Evolutionary conservation across 2,797 vertebrate genomes (phyloP).

Genomic region (Melanogrammus aeglefinus): DNA sequence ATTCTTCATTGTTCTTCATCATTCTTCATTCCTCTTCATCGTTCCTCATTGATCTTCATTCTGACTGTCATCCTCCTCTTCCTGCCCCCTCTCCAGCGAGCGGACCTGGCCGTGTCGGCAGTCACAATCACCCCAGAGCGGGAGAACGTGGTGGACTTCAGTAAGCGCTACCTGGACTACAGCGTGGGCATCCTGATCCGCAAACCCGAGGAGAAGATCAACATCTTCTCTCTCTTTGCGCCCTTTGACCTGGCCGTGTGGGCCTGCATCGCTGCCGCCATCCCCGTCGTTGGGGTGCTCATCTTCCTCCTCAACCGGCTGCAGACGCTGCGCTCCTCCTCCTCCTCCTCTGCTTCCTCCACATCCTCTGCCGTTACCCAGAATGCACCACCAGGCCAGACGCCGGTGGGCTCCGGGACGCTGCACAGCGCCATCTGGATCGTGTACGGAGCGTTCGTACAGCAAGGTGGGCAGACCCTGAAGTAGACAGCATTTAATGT

Average conservation of each 20-base stretch:
- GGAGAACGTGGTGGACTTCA: constrained; percentile 96
- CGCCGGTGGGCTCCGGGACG: constrained; percentile 71
- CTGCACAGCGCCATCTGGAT: constrained; percentile 95
- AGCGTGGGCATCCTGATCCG: constrained; percentile 91
- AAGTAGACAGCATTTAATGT: neutral
- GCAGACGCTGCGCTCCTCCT: constrained; percentile 77
- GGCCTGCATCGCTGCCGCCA: constrained; percentile 92
- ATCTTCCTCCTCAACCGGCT: constrained; percentile 93
- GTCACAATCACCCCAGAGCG: constrained; percentile 95
- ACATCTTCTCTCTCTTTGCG: constrained; percentile 95
- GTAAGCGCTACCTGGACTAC: constrained; percentile 97
- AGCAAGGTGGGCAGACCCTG: constrained; percentile 80
- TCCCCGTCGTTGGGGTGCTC: constrained; percentile 89
- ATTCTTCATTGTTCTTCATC: no score
- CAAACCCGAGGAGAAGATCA: constrained; percentile 93
- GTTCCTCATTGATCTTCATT: neutral
- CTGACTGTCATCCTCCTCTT: neutral
- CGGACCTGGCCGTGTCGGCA: constrained; percentile 91
- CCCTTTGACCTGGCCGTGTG: constrained; percentile 95
- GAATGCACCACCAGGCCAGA: constrained; percentile 32
- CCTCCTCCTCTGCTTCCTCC: neutral
- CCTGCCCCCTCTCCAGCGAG: constrained; percentile 73
- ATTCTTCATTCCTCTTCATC: neutral
- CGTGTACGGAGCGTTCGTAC: constrained; percentile 92
- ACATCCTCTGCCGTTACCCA: constrained; percentile 13